Percentiles rank a stretch among this genome's conserved stretches.
These are phyloP conservation scores for Chionis minor DNA, from an alignment of 2,113 vertebrate genomes.

Conservation along the genomic window DNA sequence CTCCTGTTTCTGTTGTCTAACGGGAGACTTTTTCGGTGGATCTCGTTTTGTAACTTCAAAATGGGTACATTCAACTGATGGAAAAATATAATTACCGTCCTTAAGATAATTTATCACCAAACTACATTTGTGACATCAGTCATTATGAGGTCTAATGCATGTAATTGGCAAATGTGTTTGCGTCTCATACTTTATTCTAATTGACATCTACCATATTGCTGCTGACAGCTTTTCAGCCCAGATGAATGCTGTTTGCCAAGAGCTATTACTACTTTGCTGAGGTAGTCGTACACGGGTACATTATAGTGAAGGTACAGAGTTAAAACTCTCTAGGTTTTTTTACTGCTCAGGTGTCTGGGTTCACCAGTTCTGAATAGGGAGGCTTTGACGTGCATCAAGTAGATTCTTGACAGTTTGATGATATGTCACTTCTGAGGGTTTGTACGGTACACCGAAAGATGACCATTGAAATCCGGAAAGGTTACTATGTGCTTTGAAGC, in stretches of 20 bases:
- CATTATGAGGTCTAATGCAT: slow-evolving; percentile 71
- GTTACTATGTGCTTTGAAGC: not conserved
- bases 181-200: slow-evolving; percentile 67
- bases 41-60: slow-evolving; percentile 31
- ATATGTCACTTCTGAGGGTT: not conserved
- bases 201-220: slow-evolving; percentile 68
- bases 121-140: slow-evolving; percentile 66
- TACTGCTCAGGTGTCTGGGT: slow-evolving; percentile 1
- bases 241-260: slow-evolving; percentile 63
- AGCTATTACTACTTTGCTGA: slow-evolving; percentile 60
- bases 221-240: slow-evolving; percentile 68
- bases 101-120: slow-evolving; percentile 67
- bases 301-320: not conserved
- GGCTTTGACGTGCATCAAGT: slow-evolving; percentile 15
- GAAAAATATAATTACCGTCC: slow-evolving; percentile 66
- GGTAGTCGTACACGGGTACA: slow-evolving; percentile 3
- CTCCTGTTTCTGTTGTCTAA: not conserved
- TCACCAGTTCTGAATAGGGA: not conserved
- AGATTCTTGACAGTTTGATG: not conserved
- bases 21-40: not conserved
- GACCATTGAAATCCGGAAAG: not conserved
- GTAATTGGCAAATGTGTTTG: slow-evolving; percentile 71
- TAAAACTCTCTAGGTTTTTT: not conserved
- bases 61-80: slow-evolving; percentile 38
- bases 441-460: not conserved